Evolutionary conservation across 1,140 invertebrate genomes (phyloP).

Genomic region (Psix sp.): DNA sequence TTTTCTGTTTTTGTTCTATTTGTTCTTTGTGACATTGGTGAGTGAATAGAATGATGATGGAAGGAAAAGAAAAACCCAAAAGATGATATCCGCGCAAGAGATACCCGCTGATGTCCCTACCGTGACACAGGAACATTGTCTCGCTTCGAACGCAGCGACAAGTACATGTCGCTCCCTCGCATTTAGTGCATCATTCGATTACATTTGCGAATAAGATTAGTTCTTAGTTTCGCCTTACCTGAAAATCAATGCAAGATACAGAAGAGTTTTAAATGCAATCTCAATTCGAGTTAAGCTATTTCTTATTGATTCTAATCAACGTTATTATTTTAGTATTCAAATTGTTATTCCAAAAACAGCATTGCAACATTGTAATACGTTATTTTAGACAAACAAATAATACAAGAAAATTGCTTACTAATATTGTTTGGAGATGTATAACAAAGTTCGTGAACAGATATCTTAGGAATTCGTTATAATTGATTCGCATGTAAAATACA

Average conservation of each 20-base stretch:
- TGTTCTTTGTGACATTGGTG: background rate
- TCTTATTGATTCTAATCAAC: conserved; percentile 6
- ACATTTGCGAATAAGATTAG: conserved; percentile 64
- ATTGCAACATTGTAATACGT: too few species aligned
- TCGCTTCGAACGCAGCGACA: conserved; percentile 48
- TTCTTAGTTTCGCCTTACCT: conserved; percentile 71
- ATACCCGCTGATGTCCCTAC: conserved; percentile 65
- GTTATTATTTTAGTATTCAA: too few species aligned
- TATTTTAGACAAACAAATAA: conserved; percentile 21
- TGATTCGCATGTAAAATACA: conserved; percentile 21
- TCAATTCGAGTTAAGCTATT: conserved; percentile 25
- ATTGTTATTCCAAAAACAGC: too few species aligned
- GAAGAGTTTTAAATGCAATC: conserved; percentile 52
- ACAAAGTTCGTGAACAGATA: conserved; percentile 30
- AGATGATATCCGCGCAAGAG: conserved; percentile 37
- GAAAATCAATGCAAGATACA: conserved; percentile 70
- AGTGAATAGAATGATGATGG: conserved; percentile 11
- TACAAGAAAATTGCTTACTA: conserved; percentile 31
- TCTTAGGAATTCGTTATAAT: conserved; percentile 16
- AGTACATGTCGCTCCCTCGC: conserved; percentile 58
- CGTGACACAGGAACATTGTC: conserved; percentile 67
- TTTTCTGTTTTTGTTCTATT: background rate
- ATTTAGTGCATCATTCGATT: conserved; percentile 57
- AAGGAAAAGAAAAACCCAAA: conserved; percentile 39
- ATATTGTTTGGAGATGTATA: conserved; percentile 23